Conservation (phyloP, 2,888 invertebrate genomes). For the Trichopoda pennipes region DNA sequence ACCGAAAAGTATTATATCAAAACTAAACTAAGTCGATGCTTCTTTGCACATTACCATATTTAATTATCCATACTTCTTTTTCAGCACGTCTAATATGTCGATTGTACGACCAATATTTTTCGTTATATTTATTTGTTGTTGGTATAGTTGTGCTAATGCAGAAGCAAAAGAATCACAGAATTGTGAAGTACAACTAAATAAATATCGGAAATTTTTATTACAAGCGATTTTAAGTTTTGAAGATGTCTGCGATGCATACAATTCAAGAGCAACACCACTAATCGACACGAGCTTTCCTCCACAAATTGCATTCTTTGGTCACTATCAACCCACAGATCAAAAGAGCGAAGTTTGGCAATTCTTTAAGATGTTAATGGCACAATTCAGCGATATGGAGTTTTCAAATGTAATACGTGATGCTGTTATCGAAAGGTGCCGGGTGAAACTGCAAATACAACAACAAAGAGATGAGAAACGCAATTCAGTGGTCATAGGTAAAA, state of each 20-base stretch:
- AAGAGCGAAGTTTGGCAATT: slow-evolving; percentile 78
- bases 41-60: no score
- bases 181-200: slow-evolving; percentile 77
- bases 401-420: slow-evolving; percentile 76
- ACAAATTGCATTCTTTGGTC: slow-evolving; percentile 70
- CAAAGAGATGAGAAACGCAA: slow-evolving; percentile 78
- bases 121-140: slow-evolving; percentile 48
- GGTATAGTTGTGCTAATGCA: slow-evolving; percentile 36
- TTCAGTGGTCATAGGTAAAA: slow-evolving; percentile 78
- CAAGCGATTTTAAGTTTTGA: slow-evolving; percentile 79
- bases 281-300: slow-evolving; percentile 36
- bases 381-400: slow-evolving; percentile 78
- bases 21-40: no score
- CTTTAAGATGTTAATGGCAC: slow-evolving; percentile 78
- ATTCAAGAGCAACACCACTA: slow-evolving; percentile 59
- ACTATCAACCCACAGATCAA: slow-evolving; percentile 75
- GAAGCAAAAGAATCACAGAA: slow-evolving; percentile 70
- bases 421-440: slow-evolving; percentile 77
- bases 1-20: no score
- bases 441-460: slow-evolving; percentile 72
- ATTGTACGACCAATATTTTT: slow-evolving; percentile 25
- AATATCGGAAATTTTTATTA: slow-evolving; percentile 77
- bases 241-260: slow-evolving; percentile 79
- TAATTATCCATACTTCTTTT: not conserved
- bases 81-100: slow-evolving; percentile 48